Percentiles rank a stretch among this genome's conserved stretches.
Conservation (phyloP, 2,113 vertebrate species). For the Hippotragus niger region DNA sequence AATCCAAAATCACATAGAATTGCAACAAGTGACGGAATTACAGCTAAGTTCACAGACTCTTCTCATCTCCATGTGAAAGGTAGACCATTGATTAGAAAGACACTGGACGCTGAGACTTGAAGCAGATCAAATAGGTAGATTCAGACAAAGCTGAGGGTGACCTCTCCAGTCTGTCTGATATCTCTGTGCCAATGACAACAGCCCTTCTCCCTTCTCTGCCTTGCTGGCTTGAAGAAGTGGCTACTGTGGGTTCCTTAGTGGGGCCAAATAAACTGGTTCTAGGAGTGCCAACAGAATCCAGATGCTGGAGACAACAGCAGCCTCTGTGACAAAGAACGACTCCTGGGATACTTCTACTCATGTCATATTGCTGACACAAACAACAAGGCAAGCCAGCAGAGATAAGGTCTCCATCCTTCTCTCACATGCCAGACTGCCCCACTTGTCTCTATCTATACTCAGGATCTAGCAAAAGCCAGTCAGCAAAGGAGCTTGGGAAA, state of each 20-base stretch:
- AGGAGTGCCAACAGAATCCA: not conserved
- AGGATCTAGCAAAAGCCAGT: not conserved
- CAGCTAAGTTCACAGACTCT: not conserved
- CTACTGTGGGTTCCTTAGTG: not conserved
- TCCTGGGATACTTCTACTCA: not conserved
- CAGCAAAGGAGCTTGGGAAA: not conserved
- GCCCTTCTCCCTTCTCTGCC: not conserved
- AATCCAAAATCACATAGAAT: not conserved
- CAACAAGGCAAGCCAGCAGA: not conserved
- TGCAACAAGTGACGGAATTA: not conserved
- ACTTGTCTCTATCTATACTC: not conserved
- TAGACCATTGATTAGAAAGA: not conserved
- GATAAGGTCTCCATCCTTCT: not conserved
- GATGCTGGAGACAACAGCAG: not conserved
- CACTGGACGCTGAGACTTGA: not conserved
- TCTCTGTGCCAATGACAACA: not conserved
- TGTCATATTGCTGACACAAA: not conserved
- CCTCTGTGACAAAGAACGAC: not conserved
- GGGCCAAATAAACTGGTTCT: not conserved
- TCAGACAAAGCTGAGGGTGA: not conserved
- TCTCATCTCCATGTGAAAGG: not conserved
- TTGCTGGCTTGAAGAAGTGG: not conserved
- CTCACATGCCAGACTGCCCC: not conserved
- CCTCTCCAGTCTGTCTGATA: not conserved
- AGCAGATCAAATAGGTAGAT: not conserved